Conservation (phyloP, 1,140 invertebrate genomes). For the Caenorhabditis inopinata region DNA sequence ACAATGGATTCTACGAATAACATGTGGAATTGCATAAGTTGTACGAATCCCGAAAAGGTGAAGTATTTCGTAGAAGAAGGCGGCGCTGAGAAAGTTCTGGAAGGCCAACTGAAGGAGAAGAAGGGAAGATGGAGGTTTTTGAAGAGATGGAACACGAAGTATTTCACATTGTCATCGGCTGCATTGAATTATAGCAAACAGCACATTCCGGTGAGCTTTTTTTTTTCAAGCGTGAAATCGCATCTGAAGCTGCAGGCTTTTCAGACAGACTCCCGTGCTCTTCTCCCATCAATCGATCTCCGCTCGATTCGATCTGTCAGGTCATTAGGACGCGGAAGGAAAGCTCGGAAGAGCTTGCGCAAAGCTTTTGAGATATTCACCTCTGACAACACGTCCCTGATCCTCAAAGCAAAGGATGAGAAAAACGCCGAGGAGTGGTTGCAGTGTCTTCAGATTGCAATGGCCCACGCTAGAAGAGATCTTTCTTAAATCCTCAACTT, state of each 20-base stretch:
- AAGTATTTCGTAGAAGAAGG: slow-evolving; percentile 68
- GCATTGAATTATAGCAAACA: slow-evolving; percentile 75
- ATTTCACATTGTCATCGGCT: slow-evolving; percentile 87
- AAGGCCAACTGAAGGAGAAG: slow-evolving; percentile 91
- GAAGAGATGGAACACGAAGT: slow-evolving; percentile 83
- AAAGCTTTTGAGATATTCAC: slow-evolving; percentile 95
- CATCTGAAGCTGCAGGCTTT: background rate
- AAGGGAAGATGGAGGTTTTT: slow-evolving; percentile 88
- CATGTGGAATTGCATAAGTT: slow-evolving; percentile 83
- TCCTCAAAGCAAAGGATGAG: slow-evolving; percentile 88
- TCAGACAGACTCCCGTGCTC: slow-evolving; percentile 1
- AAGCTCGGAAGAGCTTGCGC: slow-evolving; percentile 77
- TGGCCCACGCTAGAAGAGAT: slow-evolving; percentile 75
- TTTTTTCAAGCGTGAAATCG: too few species aligned
- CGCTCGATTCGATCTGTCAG: slow-evolving; percentile 88
- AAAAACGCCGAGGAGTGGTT: slow-evolving; percentile 92
- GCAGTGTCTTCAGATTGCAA: slow-evolving; percentile 82
- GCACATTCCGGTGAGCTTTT: slow-evolving; percentile 73
- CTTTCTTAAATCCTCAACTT: background rate
- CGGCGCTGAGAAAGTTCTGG: slow-evolving; percentile 67
- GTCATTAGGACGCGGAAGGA: slow-evolving; percentile 75
- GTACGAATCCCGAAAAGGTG: slow-evolving; percentile 84
- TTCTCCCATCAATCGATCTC: slow-evolving; percentile 74
- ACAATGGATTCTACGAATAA: slow-evolving; percentile 74
- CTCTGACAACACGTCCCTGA: slow-evolving; percentile 80